These are phyloP conservation scores for Dermatemys mawii DNA, from an alignment of 2,113 vertebrate genomes.

Conservation along the genomic window DNA sequence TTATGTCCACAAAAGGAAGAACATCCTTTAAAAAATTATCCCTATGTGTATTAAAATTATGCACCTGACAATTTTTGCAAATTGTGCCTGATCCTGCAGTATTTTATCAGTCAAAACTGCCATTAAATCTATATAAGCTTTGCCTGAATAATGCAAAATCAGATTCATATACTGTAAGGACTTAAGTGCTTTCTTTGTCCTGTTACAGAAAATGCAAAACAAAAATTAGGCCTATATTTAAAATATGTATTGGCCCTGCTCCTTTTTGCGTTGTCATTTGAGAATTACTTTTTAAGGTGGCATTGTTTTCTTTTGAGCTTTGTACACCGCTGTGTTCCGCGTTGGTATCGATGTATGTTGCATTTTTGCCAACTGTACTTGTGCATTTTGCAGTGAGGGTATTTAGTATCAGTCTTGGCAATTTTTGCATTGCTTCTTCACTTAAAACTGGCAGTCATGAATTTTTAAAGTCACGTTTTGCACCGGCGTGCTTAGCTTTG, in stretches of 20 bases:
- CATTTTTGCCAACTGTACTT: not conserved
- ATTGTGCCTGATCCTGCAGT: not conserved
- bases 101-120: not conserved
- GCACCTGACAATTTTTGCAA: not conserved
- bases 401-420: not conserved
- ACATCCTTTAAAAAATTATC: not conserved
- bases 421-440: not conserved
- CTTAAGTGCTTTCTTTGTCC: not conserved
- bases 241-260: not conserved
- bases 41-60: not conserved
- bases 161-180: not conserved
- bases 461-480: not conserved
- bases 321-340: not conserved
- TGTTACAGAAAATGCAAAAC: not conserved
- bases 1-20: not conserved
- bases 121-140: not conserved
- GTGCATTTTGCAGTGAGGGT: not conserved
- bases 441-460: too few species aligned
- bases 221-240: not conserved
- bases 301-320: not conserved
- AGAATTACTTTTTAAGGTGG: not conserved
- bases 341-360: not conserved
- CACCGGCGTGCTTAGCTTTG: not conserved
- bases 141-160: not conserved
- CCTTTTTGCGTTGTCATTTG: not conserved